Conservation (phyloP, 2,797 vertebrate species). For the Tapera naevia region DNA sequence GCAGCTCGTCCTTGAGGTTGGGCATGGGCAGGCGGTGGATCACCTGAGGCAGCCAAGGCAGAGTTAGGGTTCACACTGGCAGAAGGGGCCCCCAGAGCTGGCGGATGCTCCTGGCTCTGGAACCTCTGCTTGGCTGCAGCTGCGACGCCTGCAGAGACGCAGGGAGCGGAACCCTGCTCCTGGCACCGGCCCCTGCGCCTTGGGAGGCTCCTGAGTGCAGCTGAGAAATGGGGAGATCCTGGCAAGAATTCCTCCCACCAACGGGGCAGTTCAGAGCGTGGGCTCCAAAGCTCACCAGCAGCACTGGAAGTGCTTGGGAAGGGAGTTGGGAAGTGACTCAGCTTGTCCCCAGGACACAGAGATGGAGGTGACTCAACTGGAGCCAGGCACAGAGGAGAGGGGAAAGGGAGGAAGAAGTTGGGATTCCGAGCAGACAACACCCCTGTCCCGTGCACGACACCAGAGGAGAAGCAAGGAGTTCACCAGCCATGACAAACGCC, state of each 20-base stretch:
- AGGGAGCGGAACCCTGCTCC: neutral
- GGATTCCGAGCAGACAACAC: too few species aligned
- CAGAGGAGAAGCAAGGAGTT: neutral
- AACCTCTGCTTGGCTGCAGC: neutral
- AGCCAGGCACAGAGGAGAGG: neutral
- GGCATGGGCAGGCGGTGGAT: slow-evolving; percentile 92
- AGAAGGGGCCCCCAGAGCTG: neutral
- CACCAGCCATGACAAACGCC: too few species aligned
- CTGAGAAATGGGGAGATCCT: neutral
- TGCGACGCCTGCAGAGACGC: neutral
- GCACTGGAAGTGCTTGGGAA: neutral
- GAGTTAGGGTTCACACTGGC: neutral
- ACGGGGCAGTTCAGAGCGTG: neutral
- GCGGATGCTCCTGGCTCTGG: neutral
- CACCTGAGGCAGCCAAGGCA: slow-evolving; percentile 76
- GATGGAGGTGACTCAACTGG: fast-evolving
- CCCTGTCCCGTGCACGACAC: fast-evolving
- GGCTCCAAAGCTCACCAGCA: neutral
- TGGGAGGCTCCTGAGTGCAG: too few species aligned
- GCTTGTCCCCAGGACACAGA: neutral
- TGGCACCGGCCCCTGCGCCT: neutral
- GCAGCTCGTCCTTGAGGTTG: slow-evolving; percentile 89
- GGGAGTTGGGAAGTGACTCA: neutral
- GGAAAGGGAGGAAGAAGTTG: neutral
- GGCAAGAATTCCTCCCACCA: neutral